Base-by-base conservation (phyloP, 1,140 invertebrate species). In the Listronotus oregonensis region DNA sequence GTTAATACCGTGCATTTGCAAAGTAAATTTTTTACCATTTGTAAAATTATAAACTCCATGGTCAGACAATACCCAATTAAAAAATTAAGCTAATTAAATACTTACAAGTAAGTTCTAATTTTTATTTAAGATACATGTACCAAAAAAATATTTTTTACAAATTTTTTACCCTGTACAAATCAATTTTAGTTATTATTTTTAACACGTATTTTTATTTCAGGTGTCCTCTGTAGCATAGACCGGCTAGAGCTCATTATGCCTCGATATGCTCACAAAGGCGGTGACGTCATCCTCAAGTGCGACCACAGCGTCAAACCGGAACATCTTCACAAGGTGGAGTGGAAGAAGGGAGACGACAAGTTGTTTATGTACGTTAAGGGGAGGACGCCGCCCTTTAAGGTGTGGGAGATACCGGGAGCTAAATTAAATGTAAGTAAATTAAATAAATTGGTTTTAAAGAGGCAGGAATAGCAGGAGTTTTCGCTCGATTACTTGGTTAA, bases 301-400 rank as follows among this genome's bases (percentile, higher is more conserved):
- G 78, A 81, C 37, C 86, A 88, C 79, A 86, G 87, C 75, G 86
- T 87, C 39, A 80, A 80, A 44, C 81, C 82, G 14, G 83, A 86
- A 70, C 82, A 87, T 46, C 81, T 88, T 7, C 85, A 87, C 77
- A 87, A 87, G 75, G 86, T 88, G 64, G 89, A 90, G 75, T 93
- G 90, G 87, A 82, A 87, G 56, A 88, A 89, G 72, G 85, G 85
- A 70, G 85, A 85, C 73, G 84, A 84, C 75, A 92, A 90, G 79
- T 88, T 93, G 78, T 89, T 91, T 74, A 87, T 90, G 78, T 93
- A 89, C 78, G 86, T 92, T 74, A 87, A 86, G 66, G 88, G 88
- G 58, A 83, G 90, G 61, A 87, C 83, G 71, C 89, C 90, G 58
- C 90, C 90, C 14, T 91, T 88, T 75, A 81, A 84, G 66, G 85